Evolutionary conservation across 2,888 invertebrate genomes (phyloP), one percentile per base, ranked within the genome.

Genomic region (Alsophila aescularia): DNA sequence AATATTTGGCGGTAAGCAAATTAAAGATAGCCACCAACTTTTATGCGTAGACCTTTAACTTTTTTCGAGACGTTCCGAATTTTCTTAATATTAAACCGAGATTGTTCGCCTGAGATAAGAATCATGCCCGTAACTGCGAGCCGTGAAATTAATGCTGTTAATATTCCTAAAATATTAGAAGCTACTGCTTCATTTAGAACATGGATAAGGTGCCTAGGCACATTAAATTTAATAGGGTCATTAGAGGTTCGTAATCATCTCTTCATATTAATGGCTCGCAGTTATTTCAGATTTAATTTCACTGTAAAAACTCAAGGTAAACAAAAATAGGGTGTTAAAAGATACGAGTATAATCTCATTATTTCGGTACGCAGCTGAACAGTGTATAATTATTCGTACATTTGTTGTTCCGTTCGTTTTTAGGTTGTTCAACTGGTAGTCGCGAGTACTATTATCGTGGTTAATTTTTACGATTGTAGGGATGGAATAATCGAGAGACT

Each of bases 71-170:
- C 43, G 48, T 43, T 27, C 39, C 41, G 16, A 51, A 50, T 47
- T 52, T 57, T 58, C 55, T 58, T 58, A 58, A 56, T 63, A 63
- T 52, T 53, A 53, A 53, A 58, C 48, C 48, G 27, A 43, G 58
- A 58, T 58, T 56, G 56, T 56, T 56, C 37, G 50, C 35, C 24
- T 32, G 32, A 43, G 62, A 58, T 58, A 51, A 60, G 47, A 58
- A 58, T 58, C 55, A 55, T 55, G 51, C 1, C 31, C 51, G 45
- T 42, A 63, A 57, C 59, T 47, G 41, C 54, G 47, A 41, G 48
- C 53, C 63, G 58, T 57, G 61, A 60, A 61, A 63, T 60, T 58
- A 63, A 56, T 53, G 49, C 51, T 37, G 48, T 53, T 58, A 55
- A 60, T 63, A 63, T 61, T 58, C 56, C 29, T 35, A 34, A 49